A percentile compares a stretch with the other conserved stretches of the same genome.
Evolutionary conservation across 2,888 invertebrate species (phyloP).

Genomic region (Drosophila antonietae): DNA sequence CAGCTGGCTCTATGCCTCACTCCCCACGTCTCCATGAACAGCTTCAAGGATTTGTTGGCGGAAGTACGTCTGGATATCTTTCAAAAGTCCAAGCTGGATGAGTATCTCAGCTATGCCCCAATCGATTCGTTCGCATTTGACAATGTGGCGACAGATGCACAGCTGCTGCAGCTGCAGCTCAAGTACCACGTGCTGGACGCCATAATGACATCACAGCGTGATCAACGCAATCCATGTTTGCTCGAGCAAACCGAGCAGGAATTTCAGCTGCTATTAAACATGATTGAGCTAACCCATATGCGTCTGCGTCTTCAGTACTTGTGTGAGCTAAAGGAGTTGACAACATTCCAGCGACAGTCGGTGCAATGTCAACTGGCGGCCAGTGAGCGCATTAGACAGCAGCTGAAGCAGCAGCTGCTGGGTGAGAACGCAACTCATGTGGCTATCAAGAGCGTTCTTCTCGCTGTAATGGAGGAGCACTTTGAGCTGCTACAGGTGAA

Average conservation of each 20-base stretch:
- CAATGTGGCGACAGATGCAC: slow-evolving; percentile 52
- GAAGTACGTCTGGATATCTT: slow-evolving; percentile 73
- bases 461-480: slow-evolving; percentile 31
- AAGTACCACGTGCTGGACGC: slow-evolving; percentile 56
- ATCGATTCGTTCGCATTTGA: slow-evolving; percentile 38
- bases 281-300: slow-evolving; percentile 65
- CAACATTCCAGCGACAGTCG: slow-evolving; percentile 70
- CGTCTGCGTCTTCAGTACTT: slow-evolving; percentile 67
- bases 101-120: slow-evolving; percentile 31
- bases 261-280: slow-evolving; percentile 50
- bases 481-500: slow-evolving; percentile 36
- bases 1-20: slow-evolving; percentile 21
- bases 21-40: slow-evolving; percentile 37
- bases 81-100: slow-evolving; percentile 47
- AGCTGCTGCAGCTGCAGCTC: slow-evolving; percentile 73
- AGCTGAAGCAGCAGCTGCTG: slow-evolving; percentile 14
- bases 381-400: slow-evolving; percentile 4
- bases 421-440: slow-evolving; percentile 9
- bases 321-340: slow-evolving; percentile 15
- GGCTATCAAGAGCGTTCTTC: slow-evolving; percentile 29
- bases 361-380: slow-evolving; percentile 54
- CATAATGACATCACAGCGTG: slow-evolving; percentile 19
- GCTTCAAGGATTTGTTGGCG: slow-evolving; percentile 66
- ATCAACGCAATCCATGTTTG: slow-evolving; percentile 10
- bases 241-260: slow-evolving; percentile 16